Evolutionary conservation across 2,888 invertebrate species (phyloP), one percentile per base, ranked within the genome.

Genomic region (Cremastinae sp.): DNA sequence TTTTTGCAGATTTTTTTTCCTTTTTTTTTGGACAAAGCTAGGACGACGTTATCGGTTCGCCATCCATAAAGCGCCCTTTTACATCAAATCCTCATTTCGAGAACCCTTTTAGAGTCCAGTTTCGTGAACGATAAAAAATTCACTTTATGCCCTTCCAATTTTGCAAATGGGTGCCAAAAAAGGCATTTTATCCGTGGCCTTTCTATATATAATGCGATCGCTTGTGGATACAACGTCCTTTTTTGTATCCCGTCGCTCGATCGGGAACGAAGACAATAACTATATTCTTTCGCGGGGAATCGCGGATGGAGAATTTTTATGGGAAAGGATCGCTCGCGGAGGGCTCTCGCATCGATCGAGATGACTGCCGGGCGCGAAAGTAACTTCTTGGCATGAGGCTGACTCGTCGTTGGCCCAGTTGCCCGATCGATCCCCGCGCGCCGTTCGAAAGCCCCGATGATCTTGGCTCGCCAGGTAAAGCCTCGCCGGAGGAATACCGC

Each of bases 331-430:
- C 65, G 5, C 7, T 5, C 9, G 59, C 34, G 2, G 43, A 34
- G 9, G 22, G 62, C 14, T 64, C 43, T n/a, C n/a, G n/a, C n/a
- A 34, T 69, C 58, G 69, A 58, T 64, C 51, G 38, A 18, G 9
- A n/a, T n/a, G n/a, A 3, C 47, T n/a, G 12, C 14, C 8, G 56
- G 8, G 34, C 14, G 49, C 2, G 28, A 51, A 64, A 69, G 68
- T 62, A 68, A 18, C 64, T 1, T 3, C 56, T 64, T 3, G 10
- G 4, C 18, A n/a, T n/a, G n/a, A 49, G 49, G n/a, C 56, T 43
- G 62, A 49, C 22, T 61, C 58, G 62, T 72, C 58, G 64, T 75
- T 68, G 64, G 51, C 71, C 71, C 43, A 66, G 62, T 72, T 59
- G 49, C 1, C 16, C 58, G 45, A 75, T 72, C 72, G 64, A 76